Conservation (phyloP, 1,140 invertebrate species). For the Scaptomyza montana region DNA sequence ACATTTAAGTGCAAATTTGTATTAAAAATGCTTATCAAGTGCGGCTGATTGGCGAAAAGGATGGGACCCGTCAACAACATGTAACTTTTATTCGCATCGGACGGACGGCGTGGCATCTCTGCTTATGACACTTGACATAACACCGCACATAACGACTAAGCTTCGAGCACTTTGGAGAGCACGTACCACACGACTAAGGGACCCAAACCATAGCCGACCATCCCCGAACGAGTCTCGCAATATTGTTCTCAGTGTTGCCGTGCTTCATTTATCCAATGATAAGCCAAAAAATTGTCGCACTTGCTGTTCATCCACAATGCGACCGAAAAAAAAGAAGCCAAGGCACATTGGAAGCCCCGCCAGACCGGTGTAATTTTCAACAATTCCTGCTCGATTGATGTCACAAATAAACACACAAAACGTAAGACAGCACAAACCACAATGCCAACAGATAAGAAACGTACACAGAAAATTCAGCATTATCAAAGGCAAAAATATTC, state of each 20-base stretch:
- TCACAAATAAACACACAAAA: slow-evolving; percentile 2
- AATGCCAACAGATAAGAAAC: slow-evolving; percentile 22
- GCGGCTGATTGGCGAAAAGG: not conserved
- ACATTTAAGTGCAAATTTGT: slow-evolving; percentile 41
- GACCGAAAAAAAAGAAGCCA: not conserved
- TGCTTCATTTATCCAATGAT: slow-evolving; percentile 13
- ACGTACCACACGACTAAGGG: slow-evolving; percentile 6
- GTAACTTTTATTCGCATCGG: not conserved
- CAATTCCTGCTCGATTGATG: slow-evolving; percentile 22
- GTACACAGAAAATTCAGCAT: slow-evolving; percentile 32
- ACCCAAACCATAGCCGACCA: too few relatives aligned
- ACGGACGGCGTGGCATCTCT: slow-evolving; percentile 3
- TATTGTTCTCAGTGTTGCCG: too few relatives aligned
- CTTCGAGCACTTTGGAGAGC: not conserved
- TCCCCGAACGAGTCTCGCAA: too few relatives aligned
- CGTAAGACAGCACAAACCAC: not conserved
- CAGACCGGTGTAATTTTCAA: slow-evolving; percentile 15
- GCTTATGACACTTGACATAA: slow-evolving; percentile 47
- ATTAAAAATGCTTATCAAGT: slow-evolving; percentile 19
- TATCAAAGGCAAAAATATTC: slow-evolving; percentile 35
- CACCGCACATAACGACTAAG: slow-evolving; percentile 28
- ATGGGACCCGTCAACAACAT: not conserved
- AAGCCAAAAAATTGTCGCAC: slow-evolving; percentile 16
- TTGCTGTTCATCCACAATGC: not conserved
- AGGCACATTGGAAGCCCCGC: not conserved